Evolutionary conservation across 2,888 invertebrate species (phyloP), one percentile per base, ranked within the genome.

Genomic region (Cylindroiulus punctatus): DNA sequence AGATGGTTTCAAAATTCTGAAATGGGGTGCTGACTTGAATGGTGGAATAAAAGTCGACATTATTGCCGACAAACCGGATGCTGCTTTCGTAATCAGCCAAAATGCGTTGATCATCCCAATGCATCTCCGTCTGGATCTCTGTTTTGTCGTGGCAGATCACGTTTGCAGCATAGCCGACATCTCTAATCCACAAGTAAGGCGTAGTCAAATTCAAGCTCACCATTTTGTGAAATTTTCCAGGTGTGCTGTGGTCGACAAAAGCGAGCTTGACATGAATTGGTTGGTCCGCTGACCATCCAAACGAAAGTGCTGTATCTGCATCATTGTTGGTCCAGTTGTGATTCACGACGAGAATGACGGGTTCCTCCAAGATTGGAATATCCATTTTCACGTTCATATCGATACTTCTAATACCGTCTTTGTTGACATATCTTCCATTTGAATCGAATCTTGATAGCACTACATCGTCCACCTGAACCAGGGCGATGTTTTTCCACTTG

Each of bases 1-100:
- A 84, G 17, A 86, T 14, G 26, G 42, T n/a, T 12, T 86, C 85
- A 65, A 76, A 86, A n/a, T 87, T 86, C 30, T 32, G 32, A 14
- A 88, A 14, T 14, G 86, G 86, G 5, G 87, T 87, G n/a, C 85
- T 76, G 14, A 87, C 32, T n/a, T 52, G 44, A 22, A 87, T n/a
- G 44, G 36, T 65, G 19, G 85, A 84, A 81, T 82, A 85, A 36
- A 65, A 76, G 17, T 84, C 87, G 22, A 82, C 57, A 17, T 86
- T 81, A 22, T 86, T n/a, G 47, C 47, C 85, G 22, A 22, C 57
- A 4, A 65, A 44, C 36, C 26, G 65, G 76, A 30, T 57, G 17
- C 82, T 84, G 12, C 84, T 85, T 32, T 40, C 47, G 14, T 76
- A 32, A 22, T 82, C 87, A 22, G 42, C 44, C 81, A 17, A 57